Evolutionary conservation across 2,113 vertebrate genomes (phyloP), one percentile per base, ranked within the genome.

Genomic region (Toxostoma redivivum): DNA sequence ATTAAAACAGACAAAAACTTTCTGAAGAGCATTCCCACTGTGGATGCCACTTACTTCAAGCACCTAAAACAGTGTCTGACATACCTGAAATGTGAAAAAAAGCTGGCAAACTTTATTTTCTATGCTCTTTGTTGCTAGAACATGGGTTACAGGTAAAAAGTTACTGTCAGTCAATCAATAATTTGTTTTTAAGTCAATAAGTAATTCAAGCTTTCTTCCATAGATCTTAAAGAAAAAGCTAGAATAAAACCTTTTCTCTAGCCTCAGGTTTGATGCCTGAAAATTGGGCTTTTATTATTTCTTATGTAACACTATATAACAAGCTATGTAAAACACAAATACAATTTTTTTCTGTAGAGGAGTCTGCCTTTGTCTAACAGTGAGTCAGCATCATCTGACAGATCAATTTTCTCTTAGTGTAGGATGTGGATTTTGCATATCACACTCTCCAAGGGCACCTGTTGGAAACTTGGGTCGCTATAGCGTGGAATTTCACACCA

Each of bases 401-500:
- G 91, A 95, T 91, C 84, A 69, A 70, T 96, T 92, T 94, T 73
- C 94, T 62, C 2, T 30, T 35, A 90, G 91, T 66, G 81, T 87
- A 93, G 94, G 96, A 93, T 91, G 89, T 64, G 62, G 81, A 96
- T 91, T 95, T 94, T 91, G 78, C 78, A 73, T 82, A 79, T 72
- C 86, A 50, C 1, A 10, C 84, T 91, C 81, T 90, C 70, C 62
- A 82, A 88, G 91, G 94, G 94, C 91, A 94, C 84, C 84, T 94
- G 66, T 92, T 96, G 94, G 95, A 95, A 97, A 93, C 92, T 90
- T 86, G 74, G 85, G 90, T 90, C 45, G 1, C 79, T 64, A 28
- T 66, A 85, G 95, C 35, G 8, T 94, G 89, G 91, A 97, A 95
- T 97, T 97, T 96, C 96, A 96, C 91, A 96, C 94, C 58, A 24